Evolutionary conservation across 92 coral and sea anemone genomes (phyloP).

Genomic region (Nematostella vectensis): DNA sequence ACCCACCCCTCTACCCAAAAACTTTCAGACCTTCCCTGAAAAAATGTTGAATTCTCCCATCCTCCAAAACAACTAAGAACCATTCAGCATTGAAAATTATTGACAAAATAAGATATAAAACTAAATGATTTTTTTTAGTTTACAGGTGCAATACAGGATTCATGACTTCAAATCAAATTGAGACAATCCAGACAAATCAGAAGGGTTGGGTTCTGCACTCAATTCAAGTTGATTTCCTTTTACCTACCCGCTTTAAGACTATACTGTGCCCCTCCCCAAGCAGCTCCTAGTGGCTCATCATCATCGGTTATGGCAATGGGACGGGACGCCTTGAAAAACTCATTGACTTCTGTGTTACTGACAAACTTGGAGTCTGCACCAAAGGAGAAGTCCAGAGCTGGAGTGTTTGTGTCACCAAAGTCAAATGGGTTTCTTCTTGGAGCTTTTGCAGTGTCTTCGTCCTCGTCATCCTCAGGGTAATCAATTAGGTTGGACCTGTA

Average conservation of each 20-base stretch:
- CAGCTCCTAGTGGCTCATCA: conserved; percentile 46
- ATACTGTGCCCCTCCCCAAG: conserved; percentile 74
- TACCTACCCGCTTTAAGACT: conserved; percentile 39
- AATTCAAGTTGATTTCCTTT: background rate
- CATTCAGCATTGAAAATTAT: too few species aligned
- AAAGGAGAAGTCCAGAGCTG: conserved; percentile 4
- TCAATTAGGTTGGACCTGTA: conserved; percentile 4
- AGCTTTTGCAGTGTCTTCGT: conserved; percentile 19
- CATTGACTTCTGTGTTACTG: conserved; percentile 36
- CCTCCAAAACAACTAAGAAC: too few species aligned
- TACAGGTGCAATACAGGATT: too few species aligned
- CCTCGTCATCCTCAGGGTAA: conserved; percentile 14
- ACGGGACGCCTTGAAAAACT: conserved; percentile 43
- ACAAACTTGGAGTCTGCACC: conserved; percentile 17
- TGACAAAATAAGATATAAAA: too few species aligned
- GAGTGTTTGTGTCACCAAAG: conserved; percentile 31
- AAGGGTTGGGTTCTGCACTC: too few species aligned
- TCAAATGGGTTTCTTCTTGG: conserved; percentile 43
- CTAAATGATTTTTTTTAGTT: too few species aligned
- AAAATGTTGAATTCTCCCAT: too few species aligned
- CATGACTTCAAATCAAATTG: too few species aligned
- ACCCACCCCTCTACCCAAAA: too few species aligned
- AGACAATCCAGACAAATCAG: too few species aligned
- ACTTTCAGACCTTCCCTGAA: too few species aligned
- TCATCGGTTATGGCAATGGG: conserved; percentile 21